These are phyloP conservation scores for Muscicapa comitata DNA, from an alignment of 2,797 vertebrate genomes.

Conservation along the genomic window DNA sequence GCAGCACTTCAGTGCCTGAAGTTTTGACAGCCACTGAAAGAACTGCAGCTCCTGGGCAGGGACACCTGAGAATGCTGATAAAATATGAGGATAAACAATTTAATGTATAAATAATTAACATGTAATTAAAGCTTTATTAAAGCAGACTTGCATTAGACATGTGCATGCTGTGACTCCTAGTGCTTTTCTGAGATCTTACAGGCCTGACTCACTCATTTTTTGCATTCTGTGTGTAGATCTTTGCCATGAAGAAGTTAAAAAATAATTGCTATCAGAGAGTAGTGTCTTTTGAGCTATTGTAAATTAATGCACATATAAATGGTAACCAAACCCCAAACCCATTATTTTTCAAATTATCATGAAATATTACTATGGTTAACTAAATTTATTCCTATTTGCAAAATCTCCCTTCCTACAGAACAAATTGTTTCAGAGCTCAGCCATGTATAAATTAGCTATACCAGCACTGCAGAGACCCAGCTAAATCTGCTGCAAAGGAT, in stretches of 20 bases:
- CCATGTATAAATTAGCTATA: background rate
- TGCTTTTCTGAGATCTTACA: background rate
- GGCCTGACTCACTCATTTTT: background rate
- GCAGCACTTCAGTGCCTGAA: background rate
- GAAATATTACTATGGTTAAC: background rate
- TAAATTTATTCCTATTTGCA: background rate
- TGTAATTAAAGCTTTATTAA: constrained; percentile 68
- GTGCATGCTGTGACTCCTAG: background rate
- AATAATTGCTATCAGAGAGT: background rate
- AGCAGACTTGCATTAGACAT: constrained; percentile 17
- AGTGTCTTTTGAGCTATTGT: background rate
- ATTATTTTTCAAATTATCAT: background rate
- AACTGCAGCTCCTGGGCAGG: background rate
- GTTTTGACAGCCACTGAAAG: background rate
- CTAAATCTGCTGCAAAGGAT: background rate
- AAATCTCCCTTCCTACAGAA: background rate
- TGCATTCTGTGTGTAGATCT: background rate
- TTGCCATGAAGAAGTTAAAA: background rate
- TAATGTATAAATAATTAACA: constrained; percentile 69
- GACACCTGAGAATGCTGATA: constrained; percentile 30
- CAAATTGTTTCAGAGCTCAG: background rate
- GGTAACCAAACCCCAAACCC: background rate
- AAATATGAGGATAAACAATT: constrained; percentile 52
- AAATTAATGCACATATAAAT: background rate
- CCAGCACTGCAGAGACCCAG: background rate